These are phyloP conservation scores for Philypnodon macrostomus DNA, from an alignment of 2,797 vertebrate species.

Conservation along the genomic window DNA sequence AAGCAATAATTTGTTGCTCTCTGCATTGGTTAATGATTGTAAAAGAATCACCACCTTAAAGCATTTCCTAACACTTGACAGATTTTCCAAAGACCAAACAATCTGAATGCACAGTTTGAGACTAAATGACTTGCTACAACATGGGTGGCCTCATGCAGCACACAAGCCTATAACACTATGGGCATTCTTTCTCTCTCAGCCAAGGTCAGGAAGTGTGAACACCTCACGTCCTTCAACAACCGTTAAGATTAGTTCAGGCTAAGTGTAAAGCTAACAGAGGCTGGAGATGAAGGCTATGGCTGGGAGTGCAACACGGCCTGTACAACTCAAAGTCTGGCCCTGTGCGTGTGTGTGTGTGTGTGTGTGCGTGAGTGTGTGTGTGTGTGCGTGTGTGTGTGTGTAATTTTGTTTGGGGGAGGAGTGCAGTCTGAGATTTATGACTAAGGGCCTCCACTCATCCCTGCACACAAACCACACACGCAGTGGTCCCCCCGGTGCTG, in stretches of 20 bases:
- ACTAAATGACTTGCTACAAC: conserved; percentile 22
- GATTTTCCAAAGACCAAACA: not conserved
- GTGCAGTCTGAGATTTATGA: conserved; percentile 70
- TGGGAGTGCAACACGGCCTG: too few relatives aligned
- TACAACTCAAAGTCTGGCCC: conserved; percentile 41
- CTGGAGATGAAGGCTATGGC: conserved; percentile 54
- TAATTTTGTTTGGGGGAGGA: conserved; percentile 51
- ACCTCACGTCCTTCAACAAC: conserved; percentile 51
- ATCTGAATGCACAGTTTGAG: not conserved
- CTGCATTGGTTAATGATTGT: too few relatives aligned
- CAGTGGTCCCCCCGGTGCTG: conserved; percentile 57
- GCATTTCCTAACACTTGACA: too few relatives aligned
- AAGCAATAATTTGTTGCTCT: too few relatives aligned
- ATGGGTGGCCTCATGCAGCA: conserved; percentile 56
- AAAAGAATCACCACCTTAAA: too few relatives aligned
- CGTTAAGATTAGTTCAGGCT: conserved; percentile 72
- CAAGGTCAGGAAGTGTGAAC: conserved; percentile 54
- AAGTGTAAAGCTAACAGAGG: conserved; percentile 58
- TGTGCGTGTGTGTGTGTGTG: conserved; percentile 45
- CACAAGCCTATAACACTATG: conserved; percentile 12
- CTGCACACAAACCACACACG: conserved; percentile 34
- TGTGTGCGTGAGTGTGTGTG: conserved; percentile 24
- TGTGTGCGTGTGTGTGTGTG: too few relatives aligned
- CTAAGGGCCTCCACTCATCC: conserved; percentile 53
- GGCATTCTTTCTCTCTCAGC: conserved; percentile 26